phyloP scores from a whole-genome alignment of 2,797 vertebrate genomes.

The Acrossocheilus wenchowensis region DNA sequence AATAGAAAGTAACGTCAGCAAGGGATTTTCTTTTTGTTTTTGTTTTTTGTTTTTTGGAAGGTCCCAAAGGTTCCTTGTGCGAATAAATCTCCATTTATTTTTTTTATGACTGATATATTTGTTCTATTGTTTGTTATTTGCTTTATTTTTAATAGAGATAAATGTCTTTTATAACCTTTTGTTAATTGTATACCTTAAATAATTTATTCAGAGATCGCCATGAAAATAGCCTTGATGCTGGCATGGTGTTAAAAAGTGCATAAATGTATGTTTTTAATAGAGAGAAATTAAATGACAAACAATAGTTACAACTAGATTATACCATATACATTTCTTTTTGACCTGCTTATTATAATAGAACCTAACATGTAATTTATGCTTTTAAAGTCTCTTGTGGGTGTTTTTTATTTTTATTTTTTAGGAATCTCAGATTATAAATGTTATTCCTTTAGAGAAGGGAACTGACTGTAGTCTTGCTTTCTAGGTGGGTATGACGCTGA shows the following conservation, averaged over 20 bases:
- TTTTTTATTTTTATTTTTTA: neutral
- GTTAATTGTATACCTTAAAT: too few relatives aligned
- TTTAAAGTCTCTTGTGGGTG: neutral
- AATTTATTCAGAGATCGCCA: too few relatives aligned
- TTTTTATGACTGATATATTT: neutral
- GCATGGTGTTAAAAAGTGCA: too few relatives aligned
- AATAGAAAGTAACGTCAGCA: slow-evolving; percentile 37
- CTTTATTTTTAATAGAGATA: neutral
- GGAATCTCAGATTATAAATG: neutral
- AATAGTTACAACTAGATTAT: neutral
- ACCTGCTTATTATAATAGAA: neutral
- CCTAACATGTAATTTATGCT: neutral
- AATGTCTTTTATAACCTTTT: too few relatives aligned
- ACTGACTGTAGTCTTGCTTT: neutral
- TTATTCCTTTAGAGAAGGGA: neutral
- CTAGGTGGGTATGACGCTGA: slow-evolving; percentile 94
- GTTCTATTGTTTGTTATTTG: neutral
- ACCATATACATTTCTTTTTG: neutral
- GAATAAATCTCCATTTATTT: neutral
- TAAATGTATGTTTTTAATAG: neutral
- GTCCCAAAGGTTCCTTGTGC: slow-evolving; percentile 19
- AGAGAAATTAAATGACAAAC: neutral
- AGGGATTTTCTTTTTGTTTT: neutral
- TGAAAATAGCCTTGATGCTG: too few relatives aligned
- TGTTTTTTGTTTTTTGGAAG: neutral